Conservation (phyloP, 1,140 invertebrate genomes). For the Drosophila nikananu region DNA sequence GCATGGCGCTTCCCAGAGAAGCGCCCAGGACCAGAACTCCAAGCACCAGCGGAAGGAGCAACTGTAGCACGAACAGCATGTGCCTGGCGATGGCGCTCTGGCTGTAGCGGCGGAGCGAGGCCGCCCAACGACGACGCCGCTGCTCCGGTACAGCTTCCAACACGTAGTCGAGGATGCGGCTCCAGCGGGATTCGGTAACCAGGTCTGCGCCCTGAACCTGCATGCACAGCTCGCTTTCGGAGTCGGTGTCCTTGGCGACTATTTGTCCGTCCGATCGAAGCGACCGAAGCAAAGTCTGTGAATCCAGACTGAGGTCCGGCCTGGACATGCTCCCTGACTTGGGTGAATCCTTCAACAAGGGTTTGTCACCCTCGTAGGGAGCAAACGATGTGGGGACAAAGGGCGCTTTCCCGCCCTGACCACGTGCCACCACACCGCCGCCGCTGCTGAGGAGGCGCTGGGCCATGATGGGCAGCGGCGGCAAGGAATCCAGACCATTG, state of each 20-base stretch:
- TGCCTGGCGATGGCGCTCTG: conserved; percentile 7
- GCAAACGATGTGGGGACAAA: conserved; percentile 1
- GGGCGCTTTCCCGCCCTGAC: background rate
- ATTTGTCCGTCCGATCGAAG: background rate
- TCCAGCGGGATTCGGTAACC: conserved; percentile 3
- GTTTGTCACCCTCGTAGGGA: conserved; percentile 4
- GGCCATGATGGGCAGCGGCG: conserved; percentile 20
- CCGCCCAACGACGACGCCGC: conserved; percentile 31
- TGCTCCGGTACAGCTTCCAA: conserved; percentile 22
- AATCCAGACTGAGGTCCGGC: background rate
- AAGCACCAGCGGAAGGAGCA: conserved; percentile 16
- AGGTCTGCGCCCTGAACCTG: background rate
- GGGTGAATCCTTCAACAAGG: background rate
- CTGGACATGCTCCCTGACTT: background rate
- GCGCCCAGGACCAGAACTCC: background rate
- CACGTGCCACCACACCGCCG: conserved; percentile 1
- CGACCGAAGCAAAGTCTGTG: background rate
- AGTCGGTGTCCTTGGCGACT: conserved; percentile 44
- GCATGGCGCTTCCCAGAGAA: background rate
- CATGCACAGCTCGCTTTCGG: conserved; percentile 36
- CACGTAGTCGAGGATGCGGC: conserved; percentile 16
- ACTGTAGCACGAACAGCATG: conserved; percentile 48
- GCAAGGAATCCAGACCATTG: conserved; percentile 15
- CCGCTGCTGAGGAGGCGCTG: conserved; percentile 21
- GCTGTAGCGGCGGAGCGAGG: conserved; percentile 1